Base-by-base conservation (phyloP, 2,888 invertebrate genomes). In the Drosophila melanosoma region DNA sequence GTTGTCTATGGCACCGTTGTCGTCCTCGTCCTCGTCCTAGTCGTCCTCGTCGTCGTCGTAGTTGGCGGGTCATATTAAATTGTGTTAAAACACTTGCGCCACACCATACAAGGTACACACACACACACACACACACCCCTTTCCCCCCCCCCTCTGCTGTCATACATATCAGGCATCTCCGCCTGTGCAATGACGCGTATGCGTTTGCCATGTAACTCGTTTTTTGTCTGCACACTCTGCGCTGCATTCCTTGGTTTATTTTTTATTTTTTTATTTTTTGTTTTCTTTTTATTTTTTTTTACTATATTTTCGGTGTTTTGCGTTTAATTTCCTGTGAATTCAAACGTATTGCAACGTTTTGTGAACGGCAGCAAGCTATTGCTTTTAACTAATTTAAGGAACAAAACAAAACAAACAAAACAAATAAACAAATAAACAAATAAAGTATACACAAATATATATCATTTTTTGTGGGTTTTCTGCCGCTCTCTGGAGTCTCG, bases 261-360 rank as follows among this genome's bases (percentile, higher is more conserved):
- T 57, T n/a, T 6, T 6, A 29, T 29, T 29, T 29, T 29, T 57
- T n/a, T 5, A 17, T 0, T 60, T 74, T 60, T 51, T 71, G 35
- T 59, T 68, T 65, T 58, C 0, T 60, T 74, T 60, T 51, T 60
- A 70, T 60, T 51, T 65, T 58, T 63, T 63, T 26, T 35, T 6
- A 7, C 12, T 35, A 54, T 54, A 38, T 54, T n/a, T 12, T 48
- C 48, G 33, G 54, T 42, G 42, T 60, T 62, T 64, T 64, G 62
- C 49, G 65, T 69, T 81, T 76, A 71, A 79, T 81, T 85, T 81
- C 82, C 83, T 65, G 64, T 72, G 85, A 76, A 85, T 85, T 85
- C 79, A 85, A 82, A 81, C 69, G 65, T 63, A 78, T 77, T 70
- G 65, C 66, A 79, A 75, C 75, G 49, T 77, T 80, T 60, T 77